phyloP scores from a whole-genome alignment of 35 echinoderm and acorn worm genomes.

The Heliocidaris erythrogramma region DNA sequence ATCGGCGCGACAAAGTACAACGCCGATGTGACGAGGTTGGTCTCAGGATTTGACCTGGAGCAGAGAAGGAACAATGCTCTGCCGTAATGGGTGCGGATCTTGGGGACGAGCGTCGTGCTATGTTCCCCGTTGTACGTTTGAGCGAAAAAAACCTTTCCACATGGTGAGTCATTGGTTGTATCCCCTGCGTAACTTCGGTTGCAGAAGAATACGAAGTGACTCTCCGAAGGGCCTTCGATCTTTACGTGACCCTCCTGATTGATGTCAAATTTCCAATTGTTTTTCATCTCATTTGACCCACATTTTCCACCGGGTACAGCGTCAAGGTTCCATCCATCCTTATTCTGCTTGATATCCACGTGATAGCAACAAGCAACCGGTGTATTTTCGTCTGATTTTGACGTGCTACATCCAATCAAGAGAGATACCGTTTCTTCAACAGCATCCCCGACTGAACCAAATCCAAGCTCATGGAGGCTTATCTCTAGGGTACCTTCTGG shows the following conservation, averaged over 20 bases:
- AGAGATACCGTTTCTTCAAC: background rate
- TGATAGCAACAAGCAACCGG: conserved; percentile 5
- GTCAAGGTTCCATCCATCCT: background rate
- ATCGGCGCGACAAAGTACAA: conserved; percentile 53
- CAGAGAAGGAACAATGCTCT: conserved; percentile 62
- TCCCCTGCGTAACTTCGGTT: conserved; percentile 29
- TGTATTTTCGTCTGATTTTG: background rate
- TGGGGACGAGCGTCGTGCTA: conserved; percentile 48
- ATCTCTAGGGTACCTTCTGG: background rate
- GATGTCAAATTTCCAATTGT: conserved; percentile 47
- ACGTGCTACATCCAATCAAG: conserved; percentile 12
- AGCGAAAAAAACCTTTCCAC: conserved; percentile 52
- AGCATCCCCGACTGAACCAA: background rate
- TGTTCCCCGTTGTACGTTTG: conserved; percentile 56
- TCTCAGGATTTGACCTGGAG: conserved; percentile 48
- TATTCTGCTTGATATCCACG: background rate
- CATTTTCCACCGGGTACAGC: conserved; percentile 38
- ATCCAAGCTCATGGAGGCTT: background rate
- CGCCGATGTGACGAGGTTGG: conserved; percentile 58
- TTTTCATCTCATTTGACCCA: conserved; percentile 1
- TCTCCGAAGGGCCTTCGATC: conserved; percentile 41
- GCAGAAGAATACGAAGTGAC: conserved; percentile 41
- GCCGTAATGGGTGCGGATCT: conserved; percentile 30
- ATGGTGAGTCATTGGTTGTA: no score
- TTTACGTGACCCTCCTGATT: background rate